phyloP scores from a whole-genome alignment of 2,888 invertebrate genomes.

The Lapara coniferarum region DNA sequence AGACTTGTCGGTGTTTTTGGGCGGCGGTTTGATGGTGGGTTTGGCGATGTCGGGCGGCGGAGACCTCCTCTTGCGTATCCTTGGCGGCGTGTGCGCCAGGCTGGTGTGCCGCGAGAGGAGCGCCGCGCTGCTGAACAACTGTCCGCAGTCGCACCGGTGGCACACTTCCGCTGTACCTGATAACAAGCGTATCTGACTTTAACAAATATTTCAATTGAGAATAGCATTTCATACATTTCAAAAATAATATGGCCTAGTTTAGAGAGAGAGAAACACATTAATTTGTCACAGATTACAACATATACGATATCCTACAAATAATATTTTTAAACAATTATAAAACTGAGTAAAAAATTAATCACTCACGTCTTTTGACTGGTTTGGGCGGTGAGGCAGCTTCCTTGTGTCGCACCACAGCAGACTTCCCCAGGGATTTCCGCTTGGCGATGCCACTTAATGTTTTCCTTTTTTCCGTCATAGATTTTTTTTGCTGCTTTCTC shows the following conservation, averaged over 20 bases:
- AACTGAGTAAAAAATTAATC: slow-evolving; percentile 20
- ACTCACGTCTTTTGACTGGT: slow-evolving; percentile 71
- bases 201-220: not conserved
- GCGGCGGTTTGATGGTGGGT: slow-evolving; percentile 29
- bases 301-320: too few relatives aligned
- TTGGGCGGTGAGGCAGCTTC: slow-evolving; percentile 50
- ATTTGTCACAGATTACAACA: too few relatives aligned
- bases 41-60: slow-evolving; percentile 52
- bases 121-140: slow-evolving; percentile 74
- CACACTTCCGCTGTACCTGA: slow-evolving; percentile 61
- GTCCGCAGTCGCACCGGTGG: slow-evolving; percentile 82
- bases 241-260: too few relatives aligned
- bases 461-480: slow-evolving; percentile 61
- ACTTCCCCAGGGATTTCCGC: slow-evolving; percentile 66
- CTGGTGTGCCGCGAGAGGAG: slow-evolving; percentile 71
- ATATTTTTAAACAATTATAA: slow-evolving; percentile 7
- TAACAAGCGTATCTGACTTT: not conserved
- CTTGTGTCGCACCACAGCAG: slow-evolving; percentile 51
- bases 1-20: slow-evolving; percentile 37
- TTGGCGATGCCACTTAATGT: slow-evolving; percentile 66
- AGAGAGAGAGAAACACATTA: too few relatives aligned
- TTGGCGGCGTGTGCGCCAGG: slow-evolving; percentile 79
- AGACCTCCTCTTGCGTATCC: slow-evolving; percentile 70
- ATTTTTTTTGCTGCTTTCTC: slow-evolving; percentile 51
- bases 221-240: too few relatives aligned